Conservation (phyloP, 2,113 vertebrate species). For the Boulengeromyrus knoepffleri region DNA sequence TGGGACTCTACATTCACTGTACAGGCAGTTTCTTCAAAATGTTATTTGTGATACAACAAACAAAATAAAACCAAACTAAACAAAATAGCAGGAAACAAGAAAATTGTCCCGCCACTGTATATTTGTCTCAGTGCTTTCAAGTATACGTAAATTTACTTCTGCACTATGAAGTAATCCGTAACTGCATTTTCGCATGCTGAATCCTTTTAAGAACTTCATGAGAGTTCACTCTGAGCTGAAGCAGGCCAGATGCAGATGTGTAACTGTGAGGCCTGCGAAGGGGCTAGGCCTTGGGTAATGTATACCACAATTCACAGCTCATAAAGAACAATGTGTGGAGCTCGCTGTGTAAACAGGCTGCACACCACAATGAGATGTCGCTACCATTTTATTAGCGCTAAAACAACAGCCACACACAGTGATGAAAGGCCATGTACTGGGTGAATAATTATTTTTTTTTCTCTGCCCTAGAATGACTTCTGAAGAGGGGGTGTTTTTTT, state of each 20-base stretch:
- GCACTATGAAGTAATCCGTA: neutral
- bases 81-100: neutral
- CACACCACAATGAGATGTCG: constrained; percentile 44
- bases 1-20: neutral
- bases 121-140: neutral
- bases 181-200: neutral
- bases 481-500: constrained; percentile 5
- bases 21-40: neutral
- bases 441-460: constrained; percentile 7
- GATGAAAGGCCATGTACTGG: constrained; percentile 41
- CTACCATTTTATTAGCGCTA: constrained; percentile 40
- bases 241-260: neutral
- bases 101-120: neutral
- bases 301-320: constrained; percentile 37
- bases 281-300: constrained; percentile 26
- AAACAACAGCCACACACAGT: constrained; percentile 37
- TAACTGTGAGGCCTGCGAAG: constrained; percentile 28
- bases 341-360: constrained; percentile 49
- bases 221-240: neutral
- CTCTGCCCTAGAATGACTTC: neutral
- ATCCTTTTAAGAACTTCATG: neutral
- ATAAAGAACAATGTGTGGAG: constrained; percentile 48
- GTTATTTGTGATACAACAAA: neutral
- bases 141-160: neutral
- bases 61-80: neutral